A percentile compares a stretch with the other conserved stretches of the same genome.
phyloP scores from a whole-genome alignment of 2,888 invertebrate species.

The Anthrax anthrax region DNA sequence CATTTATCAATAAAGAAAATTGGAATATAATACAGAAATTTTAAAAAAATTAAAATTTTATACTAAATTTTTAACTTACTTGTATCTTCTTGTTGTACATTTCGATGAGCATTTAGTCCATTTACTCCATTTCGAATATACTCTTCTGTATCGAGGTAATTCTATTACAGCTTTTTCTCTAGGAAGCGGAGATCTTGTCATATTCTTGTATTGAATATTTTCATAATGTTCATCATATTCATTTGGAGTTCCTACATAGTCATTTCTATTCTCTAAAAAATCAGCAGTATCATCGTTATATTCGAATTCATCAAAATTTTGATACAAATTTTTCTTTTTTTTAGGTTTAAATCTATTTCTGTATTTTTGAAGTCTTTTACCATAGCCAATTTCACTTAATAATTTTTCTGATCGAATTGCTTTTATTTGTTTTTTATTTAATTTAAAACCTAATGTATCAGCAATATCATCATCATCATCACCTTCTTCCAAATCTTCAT shows the following conservation, averaged over 20 bases:
- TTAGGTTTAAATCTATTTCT: neutral
- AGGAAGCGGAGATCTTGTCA: conserved; percentile 14
- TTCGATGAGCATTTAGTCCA: conserved; percentile 70
- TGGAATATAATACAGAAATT: no score
- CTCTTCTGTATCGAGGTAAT: conserved; percentile 25
- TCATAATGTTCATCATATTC: conserved; percentile 10
- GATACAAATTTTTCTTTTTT: conserved; percentile 1
- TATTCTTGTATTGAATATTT: neutral
- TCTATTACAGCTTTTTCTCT: conserved; percentile 29
- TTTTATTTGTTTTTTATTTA: conserved; percentile 2
- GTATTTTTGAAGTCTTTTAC: neutral
- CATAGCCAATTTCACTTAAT: neutral
- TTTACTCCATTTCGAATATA: conserved; percentile 64
- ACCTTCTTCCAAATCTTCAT: conserved; percentile 15
- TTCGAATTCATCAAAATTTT: neutral
- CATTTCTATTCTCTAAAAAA: conserved; percentile 9
- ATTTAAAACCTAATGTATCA: conserved; percentile 1
- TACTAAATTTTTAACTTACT: conserved; percentile 34
- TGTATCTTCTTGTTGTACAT: conserved; percentile 65
- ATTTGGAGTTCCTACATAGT: neutral
- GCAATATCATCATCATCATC: conserved; percentile 16
- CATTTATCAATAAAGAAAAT: no score
- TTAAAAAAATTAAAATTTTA: no score
- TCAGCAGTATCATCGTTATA: conserved; percentile 4
- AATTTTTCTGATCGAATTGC: conserved; percentile 1